Evolutionary conservation across 2,797 vertebrate species (phyloP).

Genomic region (Rachycentron canadum): DNA sequence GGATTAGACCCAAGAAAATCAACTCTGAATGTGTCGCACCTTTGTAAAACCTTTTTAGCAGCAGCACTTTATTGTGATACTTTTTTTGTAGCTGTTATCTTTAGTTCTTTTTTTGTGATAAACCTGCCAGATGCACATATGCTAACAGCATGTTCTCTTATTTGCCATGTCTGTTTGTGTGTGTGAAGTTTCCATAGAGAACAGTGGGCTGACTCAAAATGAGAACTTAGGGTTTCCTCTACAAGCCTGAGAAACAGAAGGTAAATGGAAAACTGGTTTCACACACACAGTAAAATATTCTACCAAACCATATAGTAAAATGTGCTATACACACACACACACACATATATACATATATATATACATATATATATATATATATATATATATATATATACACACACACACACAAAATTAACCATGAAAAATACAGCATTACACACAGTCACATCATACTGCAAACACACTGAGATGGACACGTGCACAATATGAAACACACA

Average conservation of each 20-base stretch:
- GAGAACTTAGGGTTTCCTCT: slow-evolving; percentile 75
- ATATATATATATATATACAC: too few species aligned
- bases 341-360: not conserved
- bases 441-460: not conserved
- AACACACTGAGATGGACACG: not conserved
- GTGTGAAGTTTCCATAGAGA: slow-evolving; percentile 82
- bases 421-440: not conserved
- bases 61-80: not conserved
- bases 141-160: slow-evolving; percentile 45
- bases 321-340: not conserved
- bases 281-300: slow-evolving; percentile 49
- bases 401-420: not conserved
- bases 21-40: not conserved
- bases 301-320: slow-evolving; percentile 10
- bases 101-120: not conserved
- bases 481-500: not conserved
- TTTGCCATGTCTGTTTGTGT: slow-evolving; percentile 38
- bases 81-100: not conserved
- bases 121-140: slow-evolving; percentile 25
- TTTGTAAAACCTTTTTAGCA: not conserved
- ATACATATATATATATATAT: too few species aligned
- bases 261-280: slow-evolving; percentile 81
- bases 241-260: slow-evolving; percentile 52
- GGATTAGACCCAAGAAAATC: not conserved
- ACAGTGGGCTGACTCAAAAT: slow-evolving; percentile 78